These are phyloP conservation scores for Megamerina dolium DNA, from an alignment of 2,888 invertebrate genomes.

Conservation along the genomic window DNA sequence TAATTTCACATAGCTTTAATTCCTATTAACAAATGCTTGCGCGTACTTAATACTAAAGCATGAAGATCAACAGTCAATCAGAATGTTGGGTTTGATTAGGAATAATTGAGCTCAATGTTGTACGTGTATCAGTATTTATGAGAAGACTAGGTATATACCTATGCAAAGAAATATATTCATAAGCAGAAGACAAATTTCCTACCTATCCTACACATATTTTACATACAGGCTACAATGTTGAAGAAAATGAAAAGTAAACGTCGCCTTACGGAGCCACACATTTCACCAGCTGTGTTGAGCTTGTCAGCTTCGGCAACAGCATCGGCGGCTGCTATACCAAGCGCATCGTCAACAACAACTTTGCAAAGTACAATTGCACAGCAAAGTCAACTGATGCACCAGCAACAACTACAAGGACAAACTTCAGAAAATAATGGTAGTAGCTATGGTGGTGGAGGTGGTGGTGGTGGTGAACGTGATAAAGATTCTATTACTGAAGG, in stretches of 20 bases:
- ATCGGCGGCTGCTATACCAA: slow-evolving; percentile 29
- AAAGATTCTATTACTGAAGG: slow-evolving; percentile 30
- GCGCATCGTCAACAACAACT: slow-evolving; percentile 17
- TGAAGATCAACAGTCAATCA: too few relatives aligned
- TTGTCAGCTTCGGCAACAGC: slow-evolving; percentile 31
- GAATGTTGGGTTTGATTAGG: too few relatives aligned
- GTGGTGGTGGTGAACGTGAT: slow-evolving; percentile 51
- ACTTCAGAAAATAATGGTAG: slow-evolving; percentile 12
- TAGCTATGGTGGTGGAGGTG: slow-evolving; percentile 49
- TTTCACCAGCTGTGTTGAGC: slow-evolving; percentile 52
- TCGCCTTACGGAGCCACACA: slow-evolving; percentile 78
- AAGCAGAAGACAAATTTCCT: slow-evolving; percentile 7
- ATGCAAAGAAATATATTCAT: too few relatives aligned
- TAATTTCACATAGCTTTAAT: too few relatives aligned
- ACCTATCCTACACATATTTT: slow-evolving; percentile 11
- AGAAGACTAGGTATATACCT: too few relatives aligned
- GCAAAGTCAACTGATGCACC: slow-evolving; percentile 33
- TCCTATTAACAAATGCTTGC: too few relatives aligned
- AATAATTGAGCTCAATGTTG: too few relatives aligned
- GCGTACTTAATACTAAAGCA: too few relatives aligned
- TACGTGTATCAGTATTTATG: too few relatives aligned
- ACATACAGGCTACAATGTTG: slow-evolving; percentile 95
- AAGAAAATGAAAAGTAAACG: slow-evolving; percentile 99
- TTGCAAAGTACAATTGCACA: slow-evolving; percentile 6
- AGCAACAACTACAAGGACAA: slow-evolving; percentile 24